Conservation (phyloP, 2,797 vertebrate species). For the Holocentrus rufus region DNA sequence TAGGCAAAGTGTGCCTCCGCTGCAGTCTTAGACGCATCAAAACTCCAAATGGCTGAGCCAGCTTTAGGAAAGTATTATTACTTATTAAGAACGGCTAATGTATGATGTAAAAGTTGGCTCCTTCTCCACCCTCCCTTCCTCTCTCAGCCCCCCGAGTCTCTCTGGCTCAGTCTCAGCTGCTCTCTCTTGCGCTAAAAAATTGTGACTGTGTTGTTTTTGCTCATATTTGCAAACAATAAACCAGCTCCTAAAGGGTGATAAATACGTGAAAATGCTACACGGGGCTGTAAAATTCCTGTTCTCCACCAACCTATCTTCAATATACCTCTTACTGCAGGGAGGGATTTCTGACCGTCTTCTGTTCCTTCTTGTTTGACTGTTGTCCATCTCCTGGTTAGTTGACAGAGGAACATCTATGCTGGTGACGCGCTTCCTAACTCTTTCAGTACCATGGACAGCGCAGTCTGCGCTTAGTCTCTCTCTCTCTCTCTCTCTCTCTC, state of each 20-base stretch:
- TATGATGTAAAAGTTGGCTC: constrained; percentile 73
- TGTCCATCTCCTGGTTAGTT: constrained; percentile 44
- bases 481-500: constrained; percentile 32
- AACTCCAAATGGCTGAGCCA: constrained; percentile 73
- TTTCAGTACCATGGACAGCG: constrained; percentile 58
- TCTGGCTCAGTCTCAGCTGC: constrained; percentile 51
- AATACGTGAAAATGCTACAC: too few relatives aligned
- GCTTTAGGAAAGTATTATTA: constrained; percentile 71
- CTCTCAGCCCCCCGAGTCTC: constrained; percentile 10
- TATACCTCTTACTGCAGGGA: constrained; percentile 5
- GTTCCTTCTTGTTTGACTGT: constrained; percentile 18
- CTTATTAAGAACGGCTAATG: constrained; percentile 76
- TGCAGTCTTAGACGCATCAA: constrained; percentile 73
- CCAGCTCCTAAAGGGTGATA: not conserved
- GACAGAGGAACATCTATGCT: constrained; percentile 33
- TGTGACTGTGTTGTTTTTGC: constrained; percentile 31
- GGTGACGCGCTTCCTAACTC: constrained; percentile 29
- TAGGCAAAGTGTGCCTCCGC: constrained; percentile 65
- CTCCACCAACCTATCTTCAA: not conserved
- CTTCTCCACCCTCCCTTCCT: constrained; percentile 30
- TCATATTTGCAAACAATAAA: constrained; percentile 19
- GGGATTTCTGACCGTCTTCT: constrained; percentile 18
- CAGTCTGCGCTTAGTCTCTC: constrained; percentile 21
- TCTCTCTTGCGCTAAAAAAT: constrained; percentile 32
- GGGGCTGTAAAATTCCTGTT: not conserved